phyloP scores from a whole-genome alignment of 2,113 vertebrate species.

The Pachypanchax playfairii region DNA sequence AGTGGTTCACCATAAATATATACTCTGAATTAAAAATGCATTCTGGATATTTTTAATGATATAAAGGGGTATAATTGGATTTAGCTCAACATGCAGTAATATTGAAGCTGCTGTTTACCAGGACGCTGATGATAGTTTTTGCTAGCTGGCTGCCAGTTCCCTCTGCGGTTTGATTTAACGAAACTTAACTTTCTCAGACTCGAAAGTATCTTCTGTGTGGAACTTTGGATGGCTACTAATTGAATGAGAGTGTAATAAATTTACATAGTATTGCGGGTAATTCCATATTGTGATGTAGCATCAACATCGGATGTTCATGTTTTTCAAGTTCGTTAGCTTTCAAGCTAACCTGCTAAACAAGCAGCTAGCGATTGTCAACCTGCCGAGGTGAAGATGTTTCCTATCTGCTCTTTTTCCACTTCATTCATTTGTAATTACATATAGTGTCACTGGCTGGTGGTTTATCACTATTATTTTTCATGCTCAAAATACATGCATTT shows the following conservation, averaged over 20 bases:
- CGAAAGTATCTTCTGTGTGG: neutral
- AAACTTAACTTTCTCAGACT: slow-evolving; percentile 22
- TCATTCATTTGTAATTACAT: slow-evolving; percentile 2
- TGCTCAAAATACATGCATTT: neutral
- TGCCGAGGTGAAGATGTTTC: slow-evolving; percentile 54
- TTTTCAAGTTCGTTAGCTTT: slow-evolving; percentile 66
- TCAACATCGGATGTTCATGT: neutral
- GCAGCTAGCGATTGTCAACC: slow-evolving; percentile 67
- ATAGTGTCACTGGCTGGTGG: neutral
- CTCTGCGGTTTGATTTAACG: slow-evolving; percentile 8
- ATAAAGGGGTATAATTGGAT: neutral
- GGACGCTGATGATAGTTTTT: slow-evolving; percentile 43
- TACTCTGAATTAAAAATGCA: neutral
- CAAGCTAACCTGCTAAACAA: slow-evolving; percentile 60
- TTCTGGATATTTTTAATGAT: neutral
- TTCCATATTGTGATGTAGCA: neutral
- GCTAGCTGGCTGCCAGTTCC: slow-evolving; percentile 59
- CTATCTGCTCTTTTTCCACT: neutral
- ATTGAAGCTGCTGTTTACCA: slow-evolving; percentile 38
- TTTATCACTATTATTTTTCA: neutral
- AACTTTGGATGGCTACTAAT: neutral
- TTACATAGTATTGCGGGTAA: neutral
- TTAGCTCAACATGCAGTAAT: neutral
- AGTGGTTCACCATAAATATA: neutral
- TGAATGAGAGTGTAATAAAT: neutral